Base-by-base conservation (phyloP, 2,888 invertebrate genomes). In the Megalurothrips usitatus region DNA sequence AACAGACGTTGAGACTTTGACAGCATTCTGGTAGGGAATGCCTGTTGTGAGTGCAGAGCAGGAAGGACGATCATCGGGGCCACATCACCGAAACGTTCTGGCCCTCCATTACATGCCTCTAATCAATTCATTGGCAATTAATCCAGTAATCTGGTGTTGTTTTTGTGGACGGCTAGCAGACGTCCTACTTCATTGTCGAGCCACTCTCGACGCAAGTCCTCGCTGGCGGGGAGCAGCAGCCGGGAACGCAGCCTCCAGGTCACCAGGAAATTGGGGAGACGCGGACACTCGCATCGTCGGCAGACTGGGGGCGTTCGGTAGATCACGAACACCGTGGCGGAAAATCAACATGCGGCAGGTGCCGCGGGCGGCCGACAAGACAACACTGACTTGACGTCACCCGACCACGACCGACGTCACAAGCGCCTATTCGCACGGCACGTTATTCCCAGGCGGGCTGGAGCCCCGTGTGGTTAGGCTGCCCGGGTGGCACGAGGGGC, bases 1-100 rank as follows among this genome's bases (percentile, higher is more conserved):
- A 94, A 89, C 85, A 96, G 91, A 86, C 92, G 90, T 88, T 93
- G 92, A 81, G 91, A 91, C 88, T 91, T 91, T 84, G 90, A 91
- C 86, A 91, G 87, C 88, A 90, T 89, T 82, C 86, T 82, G 28
- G 10, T 49, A 79, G 78, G 43, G 82, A 58, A 58, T n/a, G 17
- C n/a, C 58, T 58, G 58, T 58, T 14, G 14, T 19, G 58, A n/a
- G n/a, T 17, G 58, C 6, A 58, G 14, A 14, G 6, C 58, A 58
- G 58, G n/a, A 58, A 6, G 17, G 17, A 6, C 58, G 17, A n/a
- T 58, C 58, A 58, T 58, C 58, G n/a, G 19, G n/a, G 58, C 58
- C 58, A 19, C 58, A 58, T 14, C 58, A 58, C 58, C n/a, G 58
- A 58, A n/a, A 58, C 11, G 17, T 58, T 58, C 58, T 58, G 58